Evolutionary conservation across 2,888 invertebrate genomes (phyloP), one percentile per base, ranked within the genome.

Genomic region (Himalopsyche japonica): DNA sequence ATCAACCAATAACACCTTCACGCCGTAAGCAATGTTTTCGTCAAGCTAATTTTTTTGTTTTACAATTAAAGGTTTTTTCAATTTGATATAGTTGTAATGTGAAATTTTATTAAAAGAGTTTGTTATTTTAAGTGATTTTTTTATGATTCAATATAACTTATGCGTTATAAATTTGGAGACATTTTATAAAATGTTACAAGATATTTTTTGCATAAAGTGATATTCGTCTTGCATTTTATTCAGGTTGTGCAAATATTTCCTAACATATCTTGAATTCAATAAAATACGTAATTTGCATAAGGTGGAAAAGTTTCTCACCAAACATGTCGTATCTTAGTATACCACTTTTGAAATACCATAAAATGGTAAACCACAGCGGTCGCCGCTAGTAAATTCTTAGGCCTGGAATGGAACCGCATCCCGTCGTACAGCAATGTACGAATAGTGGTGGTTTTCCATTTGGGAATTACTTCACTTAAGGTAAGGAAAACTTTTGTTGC

Each of bases 401-500:
- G 48, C 30, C 77, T 76, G 76, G 37, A 47, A 76, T 77, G 43
- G 37, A 47, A 64, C 80, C 84, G 70, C 76, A 78, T 77, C 64
- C 83, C 83, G 79, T 80, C 83, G 76, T 83, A 76, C 76, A 76
- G 32, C 15, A 43, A 1, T 6, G 76, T 79, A 82, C 82, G 82
- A 80, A 48, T 57, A 81, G 82, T n/a, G 64, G 82, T n/a, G 64
- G 82, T 76, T 84, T 83, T 84, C 86, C 86, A 86, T 86, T 85
- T 85, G 86, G 86, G 86, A 86, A 86, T 86, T 86, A 79, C 85
- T 82, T 80, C 32, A 34, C 48, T 84, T 24, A 57, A 76, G 79
- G 70, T 79, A 32, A 43, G 82, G 84, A 47, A 77, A 82, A 83
- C 83, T 85, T 84, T 80, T 83, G 80, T 80, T 83, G 76, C 83